Percentiles rank a stretch among this genome's conserved stretches.
Evolutionary conservation across 2,888 invertebrate genomes (phyloP).

Genomic region (Macrosiphum euphorbiae): DNA sequence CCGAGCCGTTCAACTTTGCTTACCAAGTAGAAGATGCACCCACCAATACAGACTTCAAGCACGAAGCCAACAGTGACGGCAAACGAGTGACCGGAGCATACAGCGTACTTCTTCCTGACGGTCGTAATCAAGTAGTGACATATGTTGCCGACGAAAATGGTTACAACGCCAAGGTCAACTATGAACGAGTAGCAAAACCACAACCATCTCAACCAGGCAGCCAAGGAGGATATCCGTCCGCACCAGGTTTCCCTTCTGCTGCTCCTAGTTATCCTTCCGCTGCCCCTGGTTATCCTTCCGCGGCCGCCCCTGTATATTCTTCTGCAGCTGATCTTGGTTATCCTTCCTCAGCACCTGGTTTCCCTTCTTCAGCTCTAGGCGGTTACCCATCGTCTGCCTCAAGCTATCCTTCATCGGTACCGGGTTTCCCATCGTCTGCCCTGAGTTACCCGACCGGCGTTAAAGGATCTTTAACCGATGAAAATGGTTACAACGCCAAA

Average conservation of each 20-base stretch:
- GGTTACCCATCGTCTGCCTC: not conserved
- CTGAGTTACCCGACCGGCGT: conserved; percentile 18
- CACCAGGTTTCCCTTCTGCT: not conserved
- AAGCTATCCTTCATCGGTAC: not conserved
- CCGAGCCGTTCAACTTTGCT: conserved; percentile 69
- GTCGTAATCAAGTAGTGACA: conserved; percentile 67
- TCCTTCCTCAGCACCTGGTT: not conserved
- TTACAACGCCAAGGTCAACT: conserved; percentile 68
- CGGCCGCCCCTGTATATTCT: not conserved
- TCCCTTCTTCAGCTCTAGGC: not conserved
- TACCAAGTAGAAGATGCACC: conserved; percentile 69
- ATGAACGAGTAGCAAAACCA: conserved; percentile 67
- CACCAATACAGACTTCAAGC: conserved; percentile 69
- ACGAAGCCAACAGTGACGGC: conserved; percentile 69
- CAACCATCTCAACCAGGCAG: conserved; percentile 63
- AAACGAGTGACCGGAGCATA: conserved; percentile 68
- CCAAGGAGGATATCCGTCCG: conserved; percentile 43
- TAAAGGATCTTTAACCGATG: conserved; percentile 52
- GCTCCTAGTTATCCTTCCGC: conserved; percentile 1
- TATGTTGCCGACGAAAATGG: conserved; percentile 68
- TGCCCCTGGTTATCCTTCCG: not conserved
- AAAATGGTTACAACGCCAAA: no score
- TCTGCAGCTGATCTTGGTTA: not conserved
- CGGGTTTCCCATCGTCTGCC: not conserved
- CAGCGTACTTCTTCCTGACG: conserved; percentile 67